Conservation (phyloP, 2,113 vertebrate genomes). For the Cephalopterus ornatus region DNA sequence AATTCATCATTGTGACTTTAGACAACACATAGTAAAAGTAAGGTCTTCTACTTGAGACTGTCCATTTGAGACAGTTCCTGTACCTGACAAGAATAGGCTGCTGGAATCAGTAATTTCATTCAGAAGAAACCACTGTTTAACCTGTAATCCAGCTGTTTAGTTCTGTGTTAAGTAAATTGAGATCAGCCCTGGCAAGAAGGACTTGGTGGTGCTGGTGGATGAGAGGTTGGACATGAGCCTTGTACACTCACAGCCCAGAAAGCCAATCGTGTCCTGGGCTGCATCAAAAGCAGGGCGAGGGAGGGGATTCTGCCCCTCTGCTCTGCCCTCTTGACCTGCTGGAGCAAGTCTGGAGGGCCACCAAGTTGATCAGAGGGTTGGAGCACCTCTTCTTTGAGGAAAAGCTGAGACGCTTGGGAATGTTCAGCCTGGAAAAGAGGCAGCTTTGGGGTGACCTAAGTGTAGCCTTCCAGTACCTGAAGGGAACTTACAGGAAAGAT, state of each 20-base stretch:
- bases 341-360: background rate
- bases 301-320: background rate
- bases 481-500: background rate
- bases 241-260: background rate
- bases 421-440: background rate
- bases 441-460: background rate
- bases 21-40: background rate
- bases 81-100: background rate
- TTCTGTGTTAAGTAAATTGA: background rate
- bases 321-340: background rate
- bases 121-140: background rate
- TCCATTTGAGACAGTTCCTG: background rate
- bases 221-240: background rate
- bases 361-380: background rate
- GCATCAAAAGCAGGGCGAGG: background rate
- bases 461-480: background rate
- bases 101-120: background rate
- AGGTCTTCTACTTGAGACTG: background rate
- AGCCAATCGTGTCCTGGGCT: background rate
- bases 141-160: background rate
- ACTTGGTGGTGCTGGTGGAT: background rate
- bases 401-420: background rate
- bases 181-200: background rate
- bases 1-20: background rate
- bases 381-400: background rate